These are phyloP conservation scores for Macrobrachium rosenbergii DNA, from an alignment of 1,140 invertebrate genomes.

Conservation along the genomic window DNA sequence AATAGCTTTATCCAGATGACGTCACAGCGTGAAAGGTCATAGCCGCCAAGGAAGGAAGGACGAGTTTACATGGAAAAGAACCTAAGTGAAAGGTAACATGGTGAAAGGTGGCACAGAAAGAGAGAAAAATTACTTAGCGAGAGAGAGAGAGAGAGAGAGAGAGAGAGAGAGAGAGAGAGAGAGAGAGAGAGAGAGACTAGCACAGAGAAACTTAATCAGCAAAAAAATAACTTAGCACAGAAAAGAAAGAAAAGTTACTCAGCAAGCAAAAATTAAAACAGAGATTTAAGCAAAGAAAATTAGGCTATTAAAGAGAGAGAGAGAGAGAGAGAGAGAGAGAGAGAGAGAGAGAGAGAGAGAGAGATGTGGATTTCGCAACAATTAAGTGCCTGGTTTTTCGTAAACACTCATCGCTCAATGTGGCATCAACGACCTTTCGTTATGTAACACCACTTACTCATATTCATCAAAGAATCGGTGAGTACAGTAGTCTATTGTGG, in stretches of 20 bases:
- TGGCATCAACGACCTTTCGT: background rate
- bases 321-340: slow-evolving; percentile 8
- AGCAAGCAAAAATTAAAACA: background rate
- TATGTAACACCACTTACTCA: background rate
- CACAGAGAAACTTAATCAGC: too few relatives aligned
- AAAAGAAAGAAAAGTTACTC: background rate
- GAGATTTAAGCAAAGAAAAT: too few relatives aligned
- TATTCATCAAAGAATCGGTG: background rate
- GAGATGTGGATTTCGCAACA: too few relatives aligned
- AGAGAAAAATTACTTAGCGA: background rate
- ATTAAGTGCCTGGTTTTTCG: too few relatives aligned
- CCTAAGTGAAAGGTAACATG: background rate
- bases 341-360: slow-evolving; percentile 8
- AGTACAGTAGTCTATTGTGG: too few relatives aligned
- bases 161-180: slow-evolving; percentile 5
- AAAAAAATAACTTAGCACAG: too few relatives aligned
- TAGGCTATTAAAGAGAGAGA: too few relatives aligned
- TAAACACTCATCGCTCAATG: background rate
- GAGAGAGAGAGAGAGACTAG: background rate
- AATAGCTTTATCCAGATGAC: background rate
- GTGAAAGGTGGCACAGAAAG: background rate
- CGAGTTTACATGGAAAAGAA: background rate
- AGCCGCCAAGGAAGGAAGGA: background rate
- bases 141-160: slow-evolving; percentile 10
- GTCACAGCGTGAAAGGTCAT: background rate